Evolutionary conservation across 2,113 vertebrate genomes (phyloP).

Genomic region (Ptychochromis oligacanthus): DNA sequence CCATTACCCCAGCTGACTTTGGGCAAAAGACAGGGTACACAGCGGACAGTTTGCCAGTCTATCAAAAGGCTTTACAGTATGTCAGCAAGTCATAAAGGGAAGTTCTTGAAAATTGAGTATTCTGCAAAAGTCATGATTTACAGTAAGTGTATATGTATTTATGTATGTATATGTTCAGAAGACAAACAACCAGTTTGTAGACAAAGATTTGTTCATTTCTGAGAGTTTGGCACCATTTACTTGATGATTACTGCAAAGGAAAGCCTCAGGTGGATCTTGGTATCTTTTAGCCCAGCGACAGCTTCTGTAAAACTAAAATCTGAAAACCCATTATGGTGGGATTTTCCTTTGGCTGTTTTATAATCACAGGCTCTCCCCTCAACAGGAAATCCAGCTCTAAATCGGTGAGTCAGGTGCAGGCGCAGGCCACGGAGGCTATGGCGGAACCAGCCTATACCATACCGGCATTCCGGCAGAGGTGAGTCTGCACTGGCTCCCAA

Average conservation of each 20-base stretch:
- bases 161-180: not conserved
- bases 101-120: not conserved
- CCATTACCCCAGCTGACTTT: not conserved
- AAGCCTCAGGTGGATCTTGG: not conserved
- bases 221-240: not conserved
- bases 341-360: not conserved
- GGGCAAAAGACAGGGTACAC: not conserved
- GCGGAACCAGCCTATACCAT: constrained; percentile 79
- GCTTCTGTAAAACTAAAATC: constrained; percentile 37
- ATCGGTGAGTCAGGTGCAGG: constrained; percentile 67
- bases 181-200: not conserved
- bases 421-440: constrained; percentile 76
- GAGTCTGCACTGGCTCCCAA: constrained; percentile 41
- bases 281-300: not conserved
- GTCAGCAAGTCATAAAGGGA: not conserved
- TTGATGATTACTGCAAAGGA: not conserved
- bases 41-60: not conserved
- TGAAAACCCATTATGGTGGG: not conserved
- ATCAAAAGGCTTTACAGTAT: not conserved
- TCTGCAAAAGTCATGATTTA: not conserved
- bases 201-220: not conserved
- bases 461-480: constrained; percentile 81
- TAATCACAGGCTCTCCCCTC: not conserved
- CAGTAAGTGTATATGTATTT: not conserved
- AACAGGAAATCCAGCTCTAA: constrained; percentile 73